Conservation (phyloP, 2,888 invertebrate species). For the Enoplolaimus lenunculus region DNA sequence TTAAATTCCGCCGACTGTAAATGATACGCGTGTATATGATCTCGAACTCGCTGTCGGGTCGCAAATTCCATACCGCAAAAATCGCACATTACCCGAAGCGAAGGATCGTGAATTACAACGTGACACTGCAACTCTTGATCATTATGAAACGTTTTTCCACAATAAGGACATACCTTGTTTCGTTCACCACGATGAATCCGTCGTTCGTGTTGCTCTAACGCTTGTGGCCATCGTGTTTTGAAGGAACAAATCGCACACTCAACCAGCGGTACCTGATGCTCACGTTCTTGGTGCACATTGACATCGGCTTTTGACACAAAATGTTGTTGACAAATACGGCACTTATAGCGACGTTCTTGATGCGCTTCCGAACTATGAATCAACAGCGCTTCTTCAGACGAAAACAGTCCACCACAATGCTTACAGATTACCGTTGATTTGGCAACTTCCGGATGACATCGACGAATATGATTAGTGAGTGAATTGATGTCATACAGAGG, state of each 20-base stretch:
- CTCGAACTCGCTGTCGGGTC: neutral
- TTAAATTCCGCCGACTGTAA: neutral
- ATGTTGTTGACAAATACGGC: neutral
- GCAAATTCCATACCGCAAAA: neutral
- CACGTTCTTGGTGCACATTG: neutral
- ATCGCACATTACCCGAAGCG: neutral
- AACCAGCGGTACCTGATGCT: neutral
- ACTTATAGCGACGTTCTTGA: neutral
- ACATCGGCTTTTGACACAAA: neutral
- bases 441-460: neutral
- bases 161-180: neutral
- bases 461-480: neutral
- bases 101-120: neutral
- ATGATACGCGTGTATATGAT: neutral
- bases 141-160: neutral
- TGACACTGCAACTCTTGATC: neutral
- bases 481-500: neutral
- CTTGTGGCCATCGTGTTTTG: neutral
- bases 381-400: neutral
- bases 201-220: neutral
- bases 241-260: neutral
- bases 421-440: neutral
- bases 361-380: neutral
- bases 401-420: neutral
- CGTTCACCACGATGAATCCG: neutral